Conservation (phyloP, 2,888 invertebrate species). For the Blomia tropicalis region DNA sequence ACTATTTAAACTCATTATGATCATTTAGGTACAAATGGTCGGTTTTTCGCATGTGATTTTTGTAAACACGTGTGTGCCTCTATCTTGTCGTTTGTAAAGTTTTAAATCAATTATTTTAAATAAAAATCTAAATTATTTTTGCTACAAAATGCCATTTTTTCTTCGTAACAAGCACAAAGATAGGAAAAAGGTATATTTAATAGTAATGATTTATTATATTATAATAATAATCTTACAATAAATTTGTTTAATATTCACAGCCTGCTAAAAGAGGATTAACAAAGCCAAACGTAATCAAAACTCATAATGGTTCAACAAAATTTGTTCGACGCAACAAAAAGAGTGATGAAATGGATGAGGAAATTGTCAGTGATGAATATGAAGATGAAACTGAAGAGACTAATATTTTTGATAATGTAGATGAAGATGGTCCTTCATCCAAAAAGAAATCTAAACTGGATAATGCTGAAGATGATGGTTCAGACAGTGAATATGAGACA, state of each 20-base stretch:
- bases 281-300: not conserved
- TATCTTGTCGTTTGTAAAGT: too few relatives aligned
- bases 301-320: not conserved
- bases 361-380: conserved; percentile 19
- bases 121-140: too few relatives aligned
- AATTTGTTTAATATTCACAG: not conserved
- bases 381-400: conserved; percentile 8
- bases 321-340: conserved; percentile 8
- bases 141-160: conserved; percentile 19
- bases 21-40: too few relatives aligned
- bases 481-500: conserved; percentile 46
- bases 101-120: too few relatives aligned
- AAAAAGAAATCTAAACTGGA: conserved; percentile 25
- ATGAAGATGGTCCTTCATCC: not conserved
- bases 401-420: not conserved
- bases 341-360: conserved; percentile 12
- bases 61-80: too few relatives aligned
- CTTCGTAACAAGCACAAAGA: conserved; percentile 16
- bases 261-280: not conserved
- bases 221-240: not conserved
- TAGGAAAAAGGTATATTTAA: conserved; percentile 3
- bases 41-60: too few relatives aligned
- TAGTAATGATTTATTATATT: not conserved
- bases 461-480: conserved; percentile 30
- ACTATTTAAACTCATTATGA: too few relatives aligned